Evolutionary conservation across 2,797 vertebrate genomes (phyloP), one percentile per base, ranked within the genome.

Genomic region (Pyrrhura leucotis): DNA sequence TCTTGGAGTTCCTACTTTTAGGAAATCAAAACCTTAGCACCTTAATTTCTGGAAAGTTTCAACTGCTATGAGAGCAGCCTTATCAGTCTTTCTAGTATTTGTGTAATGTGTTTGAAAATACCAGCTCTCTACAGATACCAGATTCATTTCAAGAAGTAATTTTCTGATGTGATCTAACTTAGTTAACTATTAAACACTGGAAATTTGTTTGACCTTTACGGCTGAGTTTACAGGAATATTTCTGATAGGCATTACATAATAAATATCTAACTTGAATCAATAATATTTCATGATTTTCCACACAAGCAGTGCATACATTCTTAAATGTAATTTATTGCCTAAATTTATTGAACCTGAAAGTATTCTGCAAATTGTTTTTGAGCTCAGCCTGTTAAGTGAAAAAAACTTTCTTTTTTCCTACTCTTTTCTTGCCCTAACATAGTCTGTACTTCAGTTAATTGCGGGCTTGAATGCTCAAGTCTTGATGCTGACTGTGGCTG

Each of bases 261-360:
- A 97, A 97, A 96, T 97, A 96, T 92, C 88, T 97, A 96, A 97
- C 82, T 67, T 91, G 89, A 69, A 74, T 97, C 72, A 95, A 96
- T 83, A 96, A 88, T 97, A 95, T 93, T 86, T 82, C 7, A 53
- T 96, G 35, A 94, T 96, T 97, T 96, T 81, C 54, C 61, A 54
- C n/a, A 68, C 62, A 85, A 86, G 84, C 37, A 61, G 59, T 2
- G 1, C 67, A 37, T 33, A 28, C 4, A 44, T 74, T 92, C 50
- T 79, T 39, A 74, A 66, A 39, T 82, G 83, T 72, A 56, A 81
- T 82, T 89, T 73, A 69, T 68, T 66, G n/a, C 47, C 23, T 92
- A 12, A 20, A 28, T 93, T 93, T 92, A 54, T 17, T 76, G 69
- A 89, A 89, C 42, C 42, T 44, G 35, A 90, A 92, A 63, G 50